These are phyloP conservation scores for Brachionus paranguensis DNA, from an alignment of 1,140 invertebrate genomes.

Conservation along the genomic window DNA sequence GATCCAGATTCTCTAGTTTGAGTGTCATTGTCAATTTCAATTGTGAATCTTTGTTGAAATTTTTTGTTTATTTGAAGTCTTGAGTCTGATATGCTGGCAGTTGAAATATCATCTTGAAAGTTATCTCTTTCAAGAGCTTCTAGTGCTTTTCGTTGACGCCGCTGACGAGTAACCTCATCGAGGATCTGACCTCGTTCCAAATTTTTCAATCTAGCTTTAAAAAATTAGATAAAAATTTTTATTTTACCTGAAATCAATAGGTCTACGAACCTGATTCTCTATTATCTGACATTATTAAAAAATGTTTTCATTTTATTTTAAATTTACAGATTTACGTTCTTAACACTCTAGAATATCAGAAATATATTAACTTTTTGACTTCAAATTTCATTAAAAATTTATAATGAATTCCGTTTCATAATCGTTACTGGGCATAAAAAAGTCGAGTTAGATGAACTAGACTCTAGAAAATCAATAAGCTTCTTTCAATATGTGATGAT, in stretches of 20 bases:
- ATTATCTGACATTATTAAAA: not conserved
- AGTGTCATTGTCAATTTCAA: not conserved
- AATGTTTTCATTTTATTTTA: not conserved
- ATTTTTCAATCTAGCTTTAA: not conserved
- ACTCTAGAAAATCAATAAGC: no score
- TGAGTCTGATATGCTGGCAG: conserved; percentile 64
- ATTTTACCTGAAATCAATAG: not conserved
- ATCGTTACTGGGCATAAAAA: no score
- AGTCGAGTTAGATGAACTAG: no score
- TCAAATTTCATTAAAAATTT: no score
- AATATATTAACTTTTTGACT: not conserved
- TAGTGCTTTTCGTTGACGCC: conserved; percentile 78
- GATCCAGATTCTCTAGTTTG: not conserved
- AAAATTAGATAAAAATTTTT: not conserved
- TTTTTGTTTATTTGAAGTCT: conserved; percentile 82
- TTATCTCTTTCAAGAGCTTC: conserved; percentile 94
- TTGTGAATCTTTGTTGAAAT: conserved; percentile 51
- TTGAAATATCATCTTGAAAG: conserved; percentile 79
- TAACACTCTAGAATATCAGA: not conserved
- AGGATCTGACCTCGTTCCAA: conserved; percentile 64
- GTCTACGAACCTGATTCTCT: not conserved
- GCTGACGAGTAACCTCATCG: conserved; percentile 75
- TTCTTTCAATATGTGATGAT: no score
- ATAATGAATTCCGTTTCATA: no score
- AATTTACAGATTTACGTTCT: not conserved